Percentiles rank a stretch among this genome's conserved stretches.
phyloP scores from a whole-genome alignment of 2,888 invertebrate species.

The Cantharis lateralis region DNA sequence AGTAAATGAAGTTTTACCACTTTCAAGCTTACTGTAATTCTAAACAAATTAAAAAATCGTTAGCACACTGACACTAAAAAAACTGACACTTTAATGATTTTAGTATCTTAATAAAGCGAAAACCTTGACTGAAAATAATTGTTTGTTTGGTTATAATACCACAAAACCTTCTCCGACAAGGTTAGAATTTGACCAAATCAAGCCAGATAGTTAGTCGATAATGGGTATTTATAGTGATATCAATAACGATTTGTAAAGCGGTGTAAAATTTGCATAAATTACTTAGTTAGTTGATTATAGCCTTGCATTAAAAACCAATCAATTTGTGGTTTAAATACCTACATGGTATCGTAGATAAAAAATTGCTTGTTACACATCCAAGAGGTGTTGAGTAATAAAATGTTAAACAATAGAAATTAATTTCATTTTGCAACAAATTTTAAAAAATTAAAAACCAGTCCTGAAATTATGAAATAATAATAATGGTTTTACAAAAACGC shows the following conservation, averaged over 20 bases:
- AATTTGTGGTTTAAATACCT: background rate
- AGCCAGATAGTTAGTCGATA: background rate
- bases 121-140: background rate
- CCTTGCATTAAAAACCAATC: background rate
- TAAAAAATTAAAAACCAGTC: background rate
- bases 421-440: background rate
- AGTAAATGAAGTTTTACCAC: background rate
- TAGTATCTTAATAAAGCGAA: background rate
- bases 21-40: background rate
- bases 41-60: background rate
- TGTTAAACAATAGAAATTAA: background rate
- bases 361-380: background rate
- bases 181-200: background rate
- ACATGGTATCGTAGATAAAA: background rate
- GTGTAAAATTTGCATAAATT: background rate
- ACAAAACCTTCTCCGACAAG: background rate
- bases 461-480: background rate
- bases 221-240: background rate
- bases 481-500: background rate
- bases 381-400: background rate
- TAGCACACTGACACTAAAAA: background rate
- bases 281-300: background rate
- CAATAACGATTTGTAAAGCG: background rate
- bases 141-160: background rate
- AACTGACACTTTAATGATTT: background rate